Conservation (phyloP, 2,888 invertebrate genomes). For the Cantharis rustica region DNA sequence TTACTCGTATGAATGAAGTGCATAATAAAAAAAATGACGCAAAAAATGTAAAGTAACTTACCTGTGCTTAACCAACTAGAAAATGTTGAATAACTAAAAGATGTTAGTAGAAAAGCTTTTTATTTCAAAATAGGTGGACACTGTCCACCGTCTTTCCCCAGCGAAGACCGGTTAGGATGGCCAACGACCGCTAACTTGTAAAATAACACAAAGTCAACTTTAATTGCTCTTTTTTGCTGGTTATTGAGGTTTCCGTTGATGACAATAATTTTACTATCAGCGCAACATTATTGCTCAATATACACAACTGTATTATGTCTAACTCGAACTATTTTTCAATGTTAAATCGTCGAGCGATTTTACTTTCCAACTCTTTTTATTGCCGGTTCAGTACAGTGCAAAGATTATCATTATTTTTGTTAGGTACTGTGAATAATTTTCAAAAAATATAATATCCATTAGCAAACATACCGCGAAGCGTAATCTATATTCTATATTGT, state of each 20-base stretch:
- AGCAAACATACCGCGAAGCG: background rate
- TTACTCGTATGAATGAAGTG: background rate
- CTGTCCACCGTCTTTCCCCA: slow-evolving; percentile 13
- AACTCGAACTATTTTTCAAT: background rate
- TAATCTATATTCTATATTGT: background rate
- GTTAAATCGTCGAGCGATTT: background rate
- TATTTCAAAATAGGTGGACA: slow-evolving; percentile 13
- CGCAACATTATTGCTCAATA: background rate
- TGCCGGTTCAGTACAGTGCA: background rate
- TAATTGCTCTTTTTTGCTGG: background rate
- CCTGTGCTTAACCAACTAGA: background rate
- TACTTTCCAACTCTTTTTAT: background rate
- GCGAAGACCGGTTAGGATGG: slow-evolving; percentile 26
- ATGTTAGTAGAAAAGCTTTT: slow-evolving; percentile 6
- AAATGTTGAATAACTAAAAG: background rate
- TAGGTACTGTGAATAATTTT: background rate
- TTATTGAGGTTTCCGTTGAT: background rate
- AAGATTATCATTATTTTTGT: background rate
- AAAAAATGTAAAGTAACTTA: background rate
- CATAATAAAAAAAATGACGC: background rate
- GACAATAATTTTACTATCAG: background rate
- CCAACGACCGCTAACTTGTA: slow-evolving; percentile 23
- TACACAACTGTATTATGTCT: background rate
- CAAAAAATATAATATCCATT: background rate
- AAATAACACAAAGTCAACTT: background rate